These are phyloP conservation scores for Pseudomyrmex concolor DNA, from an alignment of 1,140 invertebrate genomes.

Conservation along the genomic window DNA sequence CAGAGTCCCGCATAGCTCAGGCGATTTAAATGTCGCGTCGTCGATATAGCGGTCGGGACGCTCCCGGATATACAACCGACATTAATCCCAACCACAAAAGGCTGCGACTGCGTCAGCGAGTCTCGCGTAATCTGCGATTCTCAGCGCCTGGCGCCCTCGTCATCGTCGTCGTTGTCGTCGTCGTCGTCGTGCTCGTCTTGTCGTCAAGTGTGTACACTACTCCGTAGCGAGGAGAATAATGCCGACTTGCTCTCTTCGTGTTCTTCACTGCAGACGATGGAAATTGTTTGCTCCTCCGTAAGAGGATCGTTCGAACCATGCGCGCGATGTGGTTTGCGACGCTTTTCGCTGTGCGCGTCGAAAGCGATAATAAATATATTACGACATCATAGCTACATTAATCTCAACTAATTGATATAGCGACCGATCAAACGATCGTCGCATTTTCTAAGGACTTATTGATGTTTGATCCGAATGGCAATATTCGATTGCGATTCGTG, in stretches of 20 bases:
- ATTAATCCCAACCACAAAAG: conserved; percentile 69
- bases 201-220: conserved; percentile 57
- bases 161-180: conserved; percentile 31
- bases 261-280: conserved; percentile 36
- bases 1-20: conserved; percentile 38
- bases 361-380: conserved; percentile 36
- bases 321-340: conserved; percentile 7
- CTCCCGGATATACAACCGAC: conserved; percentile 36
- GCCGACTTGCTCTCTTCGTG: conserved; percentile 18
- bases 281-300: conserved; percentile 30
- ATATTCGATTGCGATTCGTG: too few relatives aligned
- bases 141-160: conserved; percentile 59
- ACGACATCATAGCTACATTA: conserved; percentile 6
- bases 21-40: conserved; percentile 38
- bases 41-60: conserved; percentile 30
- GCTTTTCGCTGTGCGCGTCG: neutral
- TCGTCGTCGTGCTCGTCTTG: conserved; percentile 34
- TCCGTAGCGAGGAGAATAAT: conserved; percentile 42
- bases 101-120: conserved; percentile 63
- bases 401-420: conserved; percentile 26
- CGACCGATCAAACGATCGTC: too few relatives aligned
- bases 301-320: conserved; percentile 29
- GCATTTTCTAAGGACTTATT: too few relatives aligned
- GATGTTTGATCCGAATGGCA: too few relatives aligned
- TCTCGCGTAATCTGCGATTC: conserved; percentile 68